Evolutionary conservation across 2,888 invertebrate species (phyloP).

Genomic region (Rugalucina vietnamica): DNA sequence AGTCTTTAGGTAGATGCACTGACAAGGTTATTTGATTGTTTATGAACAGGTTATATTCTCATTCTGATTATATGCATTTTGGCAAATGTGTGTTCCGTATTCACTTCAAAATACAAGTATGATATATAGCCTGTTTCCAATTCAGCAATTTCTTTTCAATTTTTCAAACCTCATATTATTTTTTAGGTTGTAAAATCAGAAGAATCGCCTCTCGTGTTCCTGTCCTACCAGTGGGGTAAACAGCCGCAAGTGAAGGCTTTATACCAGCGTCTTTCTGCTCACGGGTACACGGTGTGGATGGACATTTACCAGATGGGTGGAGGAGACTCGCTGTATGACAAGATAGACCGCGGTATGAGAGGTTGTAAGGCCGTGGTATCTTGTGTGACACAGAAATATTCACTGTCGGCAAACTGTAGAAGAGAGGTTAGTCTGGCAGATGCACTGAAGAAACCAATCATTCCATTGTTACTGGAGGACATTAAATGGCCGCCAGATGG

Average conservation of each 20-base stretch:
- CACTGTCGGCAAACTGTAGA: constrained; percentile 81
- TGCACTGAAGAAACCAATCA: constrained; percentile 80
- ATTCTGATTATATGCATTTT: too few relatives aligned
- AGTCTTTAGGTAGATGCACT: too few relatives aligned
- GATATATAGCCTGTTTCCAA: too few relatives aligned
- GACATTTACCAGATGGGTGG: constrained; percentile 83
- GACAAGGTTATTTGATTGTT: too few relatives aligned
- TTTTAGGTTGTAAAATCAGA: constrained; percentile 16
- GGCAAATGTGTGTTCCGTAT: too few relatives aligned
- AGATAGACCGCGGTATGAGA: constrained; percentile 80
- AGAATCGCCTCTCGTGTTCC: constrained; percentile 74
- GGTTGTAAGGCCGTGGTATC: constrained; percentile 77
- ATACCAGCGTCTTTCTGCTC: constrained; percentile 71
- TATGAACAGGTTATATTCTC: too few relatives aligned
- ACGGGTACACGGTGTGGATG: constrained; percentile 81
- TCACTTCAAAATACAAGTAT: too few relatives aligned
- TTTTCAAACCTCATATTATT: constrained; percentile 2
- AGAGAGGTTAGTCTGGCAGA: constrained; percentile 81
- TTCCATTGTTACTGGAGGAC: constrained; percentile 80
- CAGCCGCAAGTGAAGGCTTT: constrained; percentile 78
- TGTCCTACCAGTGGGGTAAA: constrained; percentile 83
- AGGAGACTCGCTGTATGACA: constrained; percentile 82
- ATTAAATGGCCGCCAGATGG: constrained; percentile 82
- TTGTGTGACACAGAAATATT: constrained; percentile 81
- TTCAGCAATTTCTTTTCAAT: too few relatives aligned